Base-by-base conservation (phyloP, 2,113 vertebrate genomes). In the Trachemys scripta region DNA sequence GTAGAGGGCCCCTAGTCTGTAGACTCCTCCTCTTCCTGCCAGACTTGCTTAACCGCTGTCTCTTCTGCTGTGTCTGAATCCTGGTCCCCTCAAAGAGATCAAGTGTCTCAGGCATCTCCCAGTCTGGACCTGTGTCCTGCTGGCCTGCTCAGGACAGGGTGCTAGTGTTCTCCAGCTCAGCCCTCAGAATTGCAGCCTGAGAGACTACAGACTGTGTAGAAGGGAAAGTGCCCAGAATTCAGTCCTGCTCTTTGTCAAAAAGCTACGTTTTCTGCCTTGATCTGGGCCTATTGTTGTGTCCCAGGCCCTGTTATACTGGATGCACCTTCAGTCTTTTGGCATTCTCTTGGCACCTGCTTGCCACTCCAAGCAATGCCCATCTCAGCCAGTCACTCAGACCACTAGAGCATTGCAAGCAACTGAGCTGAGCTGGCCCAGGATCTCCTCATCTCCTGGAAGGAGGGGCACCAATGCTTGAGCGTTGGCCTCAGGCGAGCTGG, bases 121-220 rank as follows among this genome's bases (percentile, higher is more conserved):
- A 49, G 53, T 82, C 78, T 65, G 87, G n/a, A 54, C 45, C 42
- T 80, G 84, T n/a, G 29, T 88, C 51, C 38, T 54, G 11, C 51
- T 85, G 86, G 69, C 42, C 49, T 1, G 0, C 1, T 0, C 29
- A 79, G 50, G 54, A 57, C 54, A 76, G 54, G 3, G 22, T 38
- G 25, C 9, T 38, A 83, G 47, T 13, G 19, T 59, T 3, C 45
- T 24, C 13, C 7, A 38, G n/a, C n/a, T 75, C 38, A 27, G 57
- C 1, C 19, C 57, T 10, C 80, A 89, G 42, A 31, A 53, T 65
- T 80, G 75, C 14, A 69, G 17, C 62, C 35, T 69, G 62, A 65
- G 62, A 65, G 29, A 65, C 62, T 65, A 35, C 62, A 69, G 62
- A 69, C 35, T n/a, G 35, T n/a, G 29, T 38, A 22, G 59, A 57